phyloP scores from a whole-genome alignment of 2,888 invertebrate genomes.

The Oscheius sp. region DNA sequence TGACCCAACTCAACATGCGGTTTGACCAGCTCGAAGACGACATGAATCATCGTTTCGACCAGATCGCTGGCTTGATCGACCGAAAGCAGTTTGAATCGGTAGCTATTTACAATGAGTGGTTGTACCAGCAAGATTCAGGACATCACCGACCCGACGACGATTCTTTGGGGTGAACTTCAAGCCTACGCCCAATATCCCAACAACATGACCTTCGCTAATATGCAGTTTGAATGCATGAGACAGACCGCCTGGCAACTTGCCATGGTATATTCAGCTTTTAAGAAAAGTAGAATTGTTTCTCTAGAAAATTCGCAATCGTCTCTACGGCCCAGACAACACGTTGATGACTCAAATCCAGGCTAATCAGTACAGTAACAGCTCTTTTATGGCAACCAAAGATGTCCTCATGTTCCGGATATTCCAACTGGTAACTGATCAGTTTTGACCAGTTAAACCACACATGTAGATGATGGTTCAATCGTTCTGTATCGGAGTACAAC shows the following conservation, averaged over 20 bases:
- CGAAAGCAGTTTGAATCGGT: conserved; percentile 22
- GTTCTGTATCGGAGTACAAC: conserved; percentile 2
- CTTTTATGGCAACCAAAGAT: conserved; percentile 22
- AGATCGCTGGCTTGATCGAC: conserved; percentile 5
- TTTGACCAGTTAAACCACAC: neutral
- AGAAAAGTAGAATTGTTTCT: neutral
- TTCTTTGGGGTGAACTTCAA: conserved; percentile 5
- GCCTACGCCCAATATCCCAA: conserved; percentile 7
- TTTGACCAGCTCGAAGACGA: conserved; percentile 16
- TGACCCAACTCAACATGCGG: conserved; percentile 2
- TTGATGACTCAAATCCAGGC: conserved; percentile 10
- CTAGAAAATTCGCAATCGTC: conserved; percentile 13
- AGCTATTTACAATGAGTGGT: too few species aligned
- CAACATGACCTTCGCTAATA: neutral
- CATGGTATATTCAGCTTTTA: neutral
- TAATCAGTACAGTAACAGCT: conserved; percentile 14
- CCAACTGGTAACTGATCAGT: neutral
- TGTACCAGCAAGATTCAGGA: neutral
- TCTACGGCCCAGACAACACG: conserved; percentile 21
- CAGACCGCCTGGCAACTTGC: conserved; percentile 18
- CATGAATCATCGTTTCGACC: conserved; percentile 1
- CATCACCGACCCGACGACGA: conserved; percentile 7
- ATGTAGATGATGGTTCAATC: conserved; percentile 20
- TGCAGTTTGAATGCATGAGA: conserved; percentile 3
- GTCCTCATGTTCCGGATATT: conserved; percentile 8